phyloP scores from a whole-genome alignment of 1,140 invertebrate species.

The Bombus breviceps region DNA sequence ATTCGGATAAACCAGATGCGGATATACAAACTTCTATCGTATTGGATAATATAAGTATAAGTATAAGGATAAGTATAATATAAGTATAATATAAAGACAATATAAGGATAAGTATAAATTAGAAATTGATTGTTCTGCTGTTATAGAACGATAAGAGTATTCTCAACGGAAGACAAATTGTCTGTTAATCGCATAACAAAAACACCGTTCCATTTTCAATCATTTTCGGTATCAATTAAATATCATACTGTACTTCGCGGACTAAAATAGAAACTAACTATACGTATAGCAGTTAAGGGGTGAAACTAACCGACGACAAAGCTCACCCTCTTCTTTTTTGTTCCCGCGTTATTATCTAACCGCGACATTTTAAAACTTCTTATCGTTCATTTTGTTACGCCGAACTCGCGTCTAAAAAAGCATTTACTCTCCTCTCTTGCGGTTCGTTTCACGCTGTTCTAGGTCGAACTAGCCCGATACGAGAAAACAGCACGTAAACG shows the following conservation, averaged over 20 bases:
- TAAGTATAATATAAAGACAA: too few species aligned
- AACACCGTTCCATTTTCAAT: neutral
- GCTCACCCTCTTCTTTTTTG: neutral
- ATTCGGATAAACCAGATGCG: too few species aligned
- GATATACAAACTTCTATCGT: too few species aligned
- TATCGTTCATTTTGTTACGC: conserved; percentile 20
- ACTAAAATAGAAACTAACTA: neutral
- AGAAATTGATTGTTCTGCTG: neutral
- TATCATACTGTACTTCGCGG: neutral
- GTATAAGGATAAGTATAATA: too few species aligned
- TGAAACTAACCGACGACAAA: conserved; percentile 16
- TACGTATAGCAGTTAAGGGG: neutral
- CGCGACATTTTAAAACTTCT: conserved; percentile 30
- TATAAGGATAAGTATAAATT: too few species aligned
- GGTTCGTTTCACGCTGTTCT: neutral
- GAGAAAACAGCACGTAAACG: neutral
- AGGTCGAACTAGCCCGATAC: neutral
- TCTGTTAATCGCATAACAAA: neutral
- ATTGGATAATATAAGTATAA: too few species aligned
- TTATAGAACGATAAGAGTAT: neutral
- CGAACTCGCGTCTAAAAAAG: conserved; percentile 12
- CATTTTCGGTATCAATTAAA: too few species aligned
- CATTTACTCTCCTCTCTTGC: neutral
- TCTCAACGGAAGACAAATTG: neutral
- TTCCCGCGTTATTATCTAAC: conserved; percentile 29